phyloP scores from a whole-genome alignment of 2,797 vertebrate genomes.

The Lepilemur septentrionalis region DNA sequence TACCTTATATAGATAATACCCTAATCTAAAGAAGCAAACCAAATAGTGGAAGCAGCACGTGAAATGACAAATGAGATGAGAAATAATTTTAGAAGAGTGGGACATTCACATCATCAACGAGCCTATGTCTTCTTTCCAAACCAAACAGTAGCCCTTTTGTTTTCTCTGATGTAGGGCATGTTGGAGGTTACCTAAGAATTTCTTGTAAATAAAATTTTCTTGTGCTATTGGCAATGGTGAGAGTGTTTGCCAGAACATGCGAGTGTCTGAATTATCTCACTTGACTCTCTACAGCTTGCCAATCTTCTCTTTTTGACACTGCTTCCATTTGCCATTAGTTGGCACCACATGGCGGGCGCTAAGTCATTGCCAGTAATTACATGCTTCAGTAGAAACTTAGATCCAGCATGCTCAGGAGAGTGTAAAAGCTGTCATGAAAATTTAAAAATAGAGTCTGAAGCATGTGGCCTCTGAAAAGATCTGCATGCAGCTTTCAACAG shows the following conservation, averaged over 20 bases:
- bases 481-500: conserved; percentile 12
- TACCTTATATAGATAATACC: not conserved
- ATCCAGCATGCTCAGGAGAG: conserved; percentile 29
- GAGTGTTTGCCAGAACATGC: not conserved
- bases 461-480: conserved; percentile 27
- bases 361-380: conserved; percentile 60
- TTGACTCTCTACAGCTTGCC: conserved; percentile 41
- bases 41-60: not conserved
- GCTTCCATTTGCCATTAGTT: conserved; percentile 20
- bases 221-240: not conserved
- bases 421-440: conserved; percentile 66
- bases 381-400: conserved; percentile 62
- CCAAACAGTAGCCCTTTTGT: not conserved
- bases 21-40: not conserved
- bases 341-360: conserved; percentile 27
- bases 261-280: not conserved
- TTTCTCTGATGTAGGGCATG: not conserved
- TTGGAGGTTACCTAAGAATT: not conserved
- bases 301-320: conserved; percentile 25
- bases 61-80: not conserved
- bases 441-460: conserved; percentile 61
- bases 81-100: not conserved
- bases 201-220: not conserved
- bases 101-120: not conserved
- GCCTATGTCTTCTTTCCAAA: not conserved